Evolutionary conservation across 1,140 invertebrate species (phyloP).

Genomic region (Caerostris darwini): DNA sequence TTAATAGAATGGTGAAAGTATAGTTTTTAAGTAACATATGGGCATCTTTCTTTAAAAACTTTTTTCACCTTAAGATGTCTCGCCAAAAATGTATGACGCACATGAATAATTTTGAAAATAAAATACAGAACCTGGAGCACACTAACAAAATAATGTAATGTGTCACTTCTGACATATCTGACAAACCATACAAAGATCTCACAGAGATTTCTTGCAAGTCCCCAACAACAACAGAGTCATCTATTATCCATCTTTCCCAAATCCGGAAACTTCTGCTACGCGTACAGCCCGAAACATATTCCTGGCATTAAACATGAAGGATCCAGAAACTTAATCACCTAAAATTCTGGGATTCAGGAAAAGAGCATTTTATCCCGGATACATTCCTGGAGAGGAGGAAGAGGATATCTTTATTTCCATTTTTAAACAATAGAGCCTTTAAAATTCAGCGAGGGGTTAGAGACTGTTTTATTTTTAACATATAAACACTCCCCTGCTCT

Average conservation of each 20-base stretch:
- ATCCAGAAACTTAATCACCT: constrained; percentile 47
- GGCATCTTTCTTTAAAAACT: no score
- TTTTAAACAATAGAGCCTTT: constrained; percentile 66
- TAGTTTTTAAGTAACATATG: no score
- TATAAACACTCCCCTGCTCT: constrained; percentile 62
- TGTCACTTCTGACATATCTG: no score
- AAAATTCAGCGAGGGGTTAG: constrained; percentile 68
- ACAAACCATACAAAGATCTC: not conserved
- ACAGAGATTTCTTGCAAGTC: not conserved
- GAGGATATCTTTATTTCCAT: constrained; percentile 56
- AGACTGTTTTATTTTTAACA: constrained; percentile 49
- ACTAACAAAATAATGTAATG: no score
- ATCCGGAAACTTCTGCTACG: not conserved
- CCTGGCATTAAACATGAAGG: not conserved
- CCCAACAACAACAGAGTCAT: not conserved
- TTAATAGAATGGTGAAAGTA: no score
- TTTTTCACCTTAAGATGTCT: not conserved
- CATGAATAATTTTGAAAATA: not conserved
- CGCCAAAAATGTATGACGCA: not conserved
- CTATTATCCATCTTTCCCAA: not conserved
- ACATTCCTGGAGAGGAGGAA: not conserved
- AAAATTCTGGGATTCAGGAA: not conserved
- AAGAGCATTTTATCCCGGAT: not conserved
- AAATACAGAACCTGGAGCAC: no score
- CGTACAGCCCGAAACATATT: not conserved